Base-by-base conservation (phyloP, 2,888 invertebrate genomes). In the Melanotus villosus region DNA sequence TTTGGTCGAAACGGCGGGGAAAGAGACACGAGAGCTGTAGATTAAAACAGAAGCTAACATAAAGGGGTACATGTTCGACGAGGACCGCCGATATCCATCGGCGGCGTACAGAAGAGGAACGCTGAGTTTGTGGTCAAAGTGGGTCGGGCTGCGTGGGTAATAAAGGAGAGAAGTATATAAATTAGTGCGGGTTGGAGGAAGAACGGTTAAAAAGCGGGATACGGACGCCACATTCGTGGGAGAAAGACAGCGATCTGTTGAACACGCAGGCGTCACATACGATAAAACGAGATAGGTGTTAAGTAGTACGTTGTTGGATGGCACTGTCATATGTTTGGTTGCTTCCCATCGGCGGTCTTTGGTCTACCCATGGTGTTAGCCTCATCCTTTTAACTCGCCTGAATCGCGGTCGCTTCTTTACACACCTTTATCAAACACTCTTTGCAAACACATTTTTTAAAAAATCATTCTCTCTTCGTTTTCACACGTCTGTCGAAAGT, bases 61-160 rank as follows among this genome's bases (percentile, higher is more conserved):
- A 82, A 82, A 84, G 83, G 83, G 84, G 82, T 82, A 81, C 79
- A 80, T 77, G 81, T 77, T 78, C 75, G 80, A 83, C 79, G 76
- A 78, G 80, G 84, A 80, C 65, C 73, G 73, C 80, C 83, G 84
- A 83, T 85, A 84, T 82, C 84, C 84, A 83, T 85, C 83, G 66
- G 68, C 57, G 82, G 85, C 83, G 86, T 34, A 84, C 85, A 84
- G 86, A 88, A 87, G 86, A 87, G 88, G 87, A 88, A 85, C 86
- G 87, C 86, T 86, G 88, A 86, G 87, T 89, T 89, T 90, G 90
- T 87, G 90, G 90, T 90, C 88, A 86, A 85, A 86, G 88, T 88
- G 89, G 90, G 90, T 88, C 86, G 90, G 89, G 89, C 89, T 87
- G 88, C 87, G 88, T 87, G 88, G 87, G 87, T 87, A 87, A 88